These are phyloP conservation scores for Pristiophorus japonicus DNA, from an alignment of 2,113 vertebrate species.

Conservation along the genomic window DNA sequence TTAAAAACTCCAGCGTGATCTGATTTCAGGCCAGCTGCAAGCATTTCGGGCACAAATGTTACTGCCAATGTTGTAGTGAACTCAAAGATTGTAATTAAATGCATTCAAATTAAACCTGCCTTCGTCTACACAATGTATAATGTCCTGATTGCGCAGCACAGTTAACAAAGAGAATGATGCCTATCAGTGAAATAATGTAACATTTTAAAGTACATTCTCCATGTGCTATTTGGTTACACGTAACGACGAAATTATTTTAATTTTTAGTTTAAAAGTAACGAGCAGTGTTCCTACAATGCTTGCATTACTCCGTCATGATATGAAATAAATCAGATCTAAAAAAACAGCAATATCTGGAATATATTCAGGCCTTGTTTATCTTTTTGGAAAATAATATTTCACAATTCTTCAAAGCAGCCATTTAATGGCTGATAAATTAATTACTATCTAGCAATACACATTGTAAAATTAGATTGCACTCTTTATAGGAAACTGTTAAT, in stretches of 20 bases:
- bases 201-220: neutral
- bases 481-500: neutral
- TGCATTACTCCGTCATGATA: neutral
- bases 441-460: neutral
- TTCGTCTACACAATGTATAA: neutral
- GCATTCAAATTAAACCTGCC: neutral
- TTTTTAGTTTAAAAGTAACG: neutral
- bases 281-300: neutral
- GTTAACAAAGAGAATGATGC: neutral
- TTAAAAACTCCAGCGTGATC: slow-evolving; percentile 86
- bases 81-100: neutral
- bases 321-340: neutral
- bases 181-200: neutral
- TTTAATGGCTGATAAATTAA: neutral
- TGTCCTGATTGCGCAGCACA: neutral
- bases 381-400: neutral
- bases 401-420: neutral
- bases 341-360: neutral
- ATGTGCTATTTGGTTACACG: neutral
- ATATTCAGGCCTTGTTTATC: neutral
- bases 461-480: neutral
- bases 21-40: slow-evolving; percentile 75
- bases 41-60: neutral
- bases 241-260: neutral
- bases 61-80: neutral